These are phyloP conservation scores for Novumbra hubbsi DNA, from an alignment of 2,797 vertebrate genomes.

Conservation along the genomic window DNA sequence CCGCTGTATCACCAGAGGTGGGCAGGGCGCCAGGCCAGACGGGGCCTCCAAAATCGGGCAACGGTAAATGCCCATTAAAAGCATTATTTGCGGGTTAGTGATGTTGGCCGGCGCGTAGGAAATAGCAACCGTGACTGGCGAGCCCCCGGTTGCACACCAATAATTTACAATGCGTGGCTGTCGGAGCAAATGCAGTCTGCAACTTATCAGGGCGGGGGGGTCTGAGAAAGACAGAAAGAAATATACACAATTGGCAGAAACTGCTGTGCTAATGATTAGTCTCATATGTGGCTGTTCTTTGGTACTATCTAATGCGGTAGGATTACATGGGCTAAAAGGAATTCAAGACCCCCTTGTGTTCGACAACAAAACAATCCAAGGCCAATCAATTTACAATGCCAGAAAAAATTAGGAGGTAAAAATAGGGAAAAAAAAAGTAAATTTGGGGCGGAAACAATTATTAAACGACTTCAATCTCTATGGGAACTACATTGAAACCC, in stretches of 20 bases:
- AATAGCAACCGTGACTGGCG: slow-evolving; percentile 16
- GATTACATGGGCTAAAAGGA: slow-evolving; percentile 2
- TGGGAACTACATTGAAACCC: neutral
- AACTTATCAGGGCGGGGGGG: neutral
- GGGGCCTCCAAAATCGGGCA: neutral
- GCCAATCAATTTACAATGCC: neutral
- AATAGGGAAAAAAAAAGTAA: neutral
- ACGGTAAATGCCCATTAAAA: slow-evolving; percentile 11
- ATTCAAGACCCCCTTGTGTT: neutral
- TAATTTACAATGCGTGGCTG: neutral
- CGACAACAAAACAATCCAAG: neutral
- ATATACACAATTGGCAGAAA: neutral
- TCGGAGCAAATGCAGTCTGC: slow-evolving; percentile 2
- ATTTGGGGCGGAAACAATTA: neutral
- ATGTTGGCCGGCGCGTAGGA: slow-evolving; percentile 4
- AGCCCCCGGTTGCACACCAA: slow-evolving; percentile 10
- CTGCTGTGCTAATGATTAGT: slow-evolving; percentile 2
- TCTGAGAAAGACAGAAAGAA: neutral
- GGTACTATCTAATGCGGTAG: neutral
- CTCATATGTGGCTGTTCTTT: slow-evolving; percentile 2
- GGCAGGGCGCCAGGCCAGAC: slow-evolving; percentile 1
- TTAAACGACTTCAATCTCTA: neutral
- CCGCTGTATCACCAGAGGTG: neutral
- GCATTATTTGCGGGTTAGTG: slow-evolving; percentile 11
- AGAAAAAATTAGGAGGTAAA: neutral